phyloP scores from a whole-genome alignment of 1,140 invertebrate genomes.

The Hypsibius dujardini region DNA sequence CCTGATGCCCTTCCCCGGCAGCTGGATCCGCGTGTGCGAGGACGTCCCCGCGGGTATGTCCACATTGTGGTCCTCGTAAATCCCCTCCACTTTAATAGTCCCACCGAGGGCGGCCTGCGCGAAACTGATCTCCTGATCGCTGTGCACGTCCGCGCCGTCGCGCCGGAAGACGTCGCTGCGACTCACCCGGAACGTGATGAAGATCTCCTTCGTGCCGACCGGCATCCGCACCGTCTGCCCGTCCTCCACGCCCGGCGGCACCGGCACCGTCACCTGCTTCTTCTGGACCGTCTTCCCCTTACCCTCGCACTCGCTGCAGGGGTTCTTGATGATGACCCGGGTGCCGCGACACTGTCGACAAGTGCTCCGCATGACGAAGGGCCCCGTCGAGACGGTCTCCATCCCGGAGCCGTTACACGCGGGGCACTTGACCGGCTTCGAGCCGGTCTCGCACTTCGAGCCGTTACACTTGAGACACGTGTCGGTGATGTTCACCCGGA shows the following conservation, averaged over 20 bases:
- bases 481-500: constrained; percentile 76
- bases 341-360: constrained; percentile 78
- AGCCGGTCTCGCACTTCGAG: constrained; percentile 61
- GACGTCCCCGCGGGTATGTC: no score
- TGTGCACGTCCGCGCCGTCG: constrained; percentile 83
- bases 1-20: no score
- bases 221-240: constrained; percentile 85
- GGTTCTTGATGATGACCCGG: constrained; percentile 65
- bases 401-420: constrained; percentile 95
- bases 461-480: constrained; percentile 76
- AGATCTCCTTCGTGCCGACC: constrained; percentile 71
- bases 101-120: constrained; percentile 85
- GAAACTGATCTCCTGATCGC: constrained; percentile 62
- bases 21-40: no score
- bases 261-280: constrained; percentile 72
- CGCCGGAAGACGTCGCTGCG: constrained; percentile 74
- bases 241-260: constrained; percentile 90
- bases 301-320: constrained; percentile 77
- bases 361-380: constrained; percentile 90
- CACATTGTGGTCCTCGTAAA: no score
- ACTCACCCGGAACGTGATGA: constrained; percentile 77
- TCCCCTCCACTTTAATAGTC: constrained; percentile 62
- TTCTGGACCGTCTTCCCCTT: constrained; percentile 76
- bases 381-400: constrained; percentile 70
- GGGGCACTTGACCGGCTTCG: constrained; percentile 62